Base-by-base conservation (phyloP, 2,797 vertebrate genomes). In the Decapterus maruadsi region DNA sequence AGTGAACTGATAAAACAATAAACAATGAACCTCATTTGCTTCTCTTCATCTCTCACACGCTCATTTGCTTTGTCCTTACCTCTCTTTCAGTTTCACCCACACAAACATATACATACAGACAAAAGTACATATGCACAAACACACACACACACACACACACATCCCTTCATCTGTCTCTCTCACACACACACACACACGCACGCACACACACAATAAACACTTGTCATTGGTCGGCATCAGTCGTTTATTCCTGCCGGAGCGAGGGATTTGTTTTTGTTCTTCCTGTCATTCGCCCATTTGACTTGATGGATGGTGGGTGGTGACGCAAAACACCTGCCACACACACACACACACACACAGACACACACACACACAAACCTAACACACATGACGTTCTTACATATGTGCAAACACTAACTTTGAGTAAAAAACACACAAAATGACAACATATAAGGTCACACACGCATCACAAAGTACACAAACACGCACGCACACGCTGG, bases 271-370 rank as follows among this genome's bases (percentile, higher is more conserved):
- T 91, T 92, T 93, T 93, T 90, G 90, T 93, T 93, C 91, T 84
- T 87, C 89, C 86, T 91, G 92, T 93, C 92, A 89, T 88, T 83
- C 80, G 89, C 87, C 77, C 80, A 86, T 91, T 93, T 90, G 86
- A 92, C 72, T 91, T 92, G 92, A 92, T 93, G 93, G 91, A 92
- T 91, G 91, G 89, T 79, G 92, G 90, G 91, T 87, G 89, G 85
- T 87, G 89, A 93, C 82, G 87, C 89, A 91, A 75, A 93, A 89
- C 90, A 92, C 90, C 89, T 89, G 86, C 79, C 82, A 13, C 82
- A 67, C 79, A 76, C 80, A 68, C 88, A 80, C 85, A 59, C 74
- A 74, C 75, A 73, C 68, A 67, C 75, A 63, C 78, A 63, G 42
- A 13, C 82, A 67, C 79, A 76, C 80, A 68, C 88, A 80, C 85